Percentiles rank a stretch among this genome's conserved stretches.
These are phyloP conservation scores for Podarcis raffonei DNA, from an alignment of 2,113 vertebrate species.

Conservation along the genomic window DNA sequence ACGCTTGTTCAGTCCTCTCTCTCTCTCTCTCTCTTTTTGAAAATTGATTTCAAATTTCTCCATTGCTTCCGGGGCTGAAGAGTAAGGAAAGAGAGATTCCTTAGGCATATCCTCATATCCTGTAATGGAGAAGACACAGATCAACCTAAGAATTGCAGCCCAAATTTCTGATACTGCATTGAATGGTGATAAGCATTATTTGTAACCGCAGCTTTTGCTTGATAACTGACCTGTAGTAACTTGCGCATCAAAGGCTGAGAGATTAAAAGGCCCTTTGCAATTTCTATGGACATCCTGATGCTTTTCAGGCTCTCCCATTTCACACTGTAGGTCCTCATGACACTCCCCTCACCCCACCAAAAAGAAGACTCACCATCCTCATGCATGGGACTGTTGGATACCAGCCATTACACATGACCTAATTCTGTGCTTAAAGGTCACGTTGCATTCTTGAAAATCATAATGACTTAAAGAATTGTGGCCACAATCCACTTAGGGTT, in stretches of 20 bases:
- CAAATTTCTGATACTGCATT: neutral
- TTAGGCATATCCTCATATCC: neutral
- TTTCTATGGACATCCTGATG: neutral
- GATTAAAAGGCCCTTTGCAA: neutral
- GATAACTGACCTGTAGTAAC: neutral
- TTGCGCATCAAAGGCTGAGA: neutral
- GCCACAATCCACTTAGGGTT: neutral
- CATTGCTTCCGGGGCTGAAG: neutral
- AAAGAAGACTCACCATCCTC: neutral
- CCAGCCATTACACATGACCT: neutral
- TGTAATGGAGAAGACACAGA: neutral
- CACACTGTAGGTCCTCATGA: neutral
- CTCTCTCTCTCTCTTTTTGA: neutral
- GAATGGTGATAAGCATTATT: neutral
- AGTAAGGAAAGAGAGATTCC: neutral
- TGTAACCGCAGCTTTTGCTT: neutral
- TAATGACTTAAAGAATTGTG: neutral
- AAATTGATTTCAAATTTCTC: neutral
- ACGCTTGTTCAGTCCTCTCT: neutral
- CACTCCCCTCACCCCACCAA: neutral
- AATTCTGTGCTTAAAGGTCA: neutral
- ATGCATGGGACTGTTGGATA: neutral
- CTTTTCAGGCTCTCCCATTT: neutral
- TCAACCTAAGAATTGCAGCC: neutral
- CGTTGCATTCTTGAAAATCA: conserved; percentile 10